phyloP scores from a whole-genome alignment of 2,797 vertebrate species.

The Bufotes viridis region DNA sequence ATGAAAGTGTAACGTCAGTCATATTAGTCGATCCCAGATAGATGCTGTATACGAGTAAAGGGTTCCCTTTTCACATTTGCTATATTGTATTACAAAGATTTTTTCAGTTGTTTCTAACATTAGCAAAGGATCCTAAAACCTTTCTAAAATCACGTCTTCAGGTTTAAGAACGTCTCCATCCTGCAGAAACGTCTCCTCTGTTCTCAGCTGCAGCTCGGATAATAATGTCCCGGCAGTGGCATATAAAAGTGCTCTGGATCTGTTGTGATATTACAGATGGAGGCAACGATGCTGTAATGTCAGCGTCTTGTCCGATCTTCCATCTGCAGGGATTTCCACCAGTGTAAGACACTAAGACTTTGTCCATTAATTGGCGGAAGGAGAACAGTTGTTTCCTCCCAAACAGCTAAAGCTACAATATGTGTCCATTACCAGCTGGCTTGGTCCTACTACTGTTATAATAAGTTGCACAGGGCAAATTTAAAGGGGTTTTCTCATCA shows the following conservation, averaged over 20 bases:
- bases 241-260: neutral
- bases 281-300: neutral
- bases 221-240: neutral
- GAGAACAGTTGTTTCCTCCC: neutral
- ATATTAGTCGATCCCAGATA: no score
- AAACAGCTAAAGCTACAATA: constrained; percentile 15
- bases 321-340: constrained; percentile 28
- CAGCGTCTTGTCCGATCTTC: neutral
- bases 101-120: no score
- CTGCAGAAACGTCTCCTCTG: neutral
- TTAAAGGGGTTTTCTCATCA: no score
- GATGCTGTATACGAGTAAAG: no score
- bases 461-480: no score
- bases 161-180: neutral
- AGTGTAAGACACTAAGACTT: constrained; percentile 13
- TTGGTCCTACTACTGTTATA: neutral
- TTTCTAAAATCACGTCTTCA: no score
- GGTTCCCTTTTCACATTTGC: no score
- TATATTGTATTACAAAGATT: no score
- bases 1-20: no score
- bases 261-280: neutral
- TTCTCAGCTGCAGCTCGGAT: neutral
- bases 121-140: no score
- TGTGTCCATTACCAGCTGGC: neutral
- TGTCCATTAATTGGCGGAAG: constrained; percentile 32